These are phyloP conservation scores for Apocrypta bakeri DNA, from an alignment of 1,140 invertebrate species.

Conservation along the genomic window DNA sequence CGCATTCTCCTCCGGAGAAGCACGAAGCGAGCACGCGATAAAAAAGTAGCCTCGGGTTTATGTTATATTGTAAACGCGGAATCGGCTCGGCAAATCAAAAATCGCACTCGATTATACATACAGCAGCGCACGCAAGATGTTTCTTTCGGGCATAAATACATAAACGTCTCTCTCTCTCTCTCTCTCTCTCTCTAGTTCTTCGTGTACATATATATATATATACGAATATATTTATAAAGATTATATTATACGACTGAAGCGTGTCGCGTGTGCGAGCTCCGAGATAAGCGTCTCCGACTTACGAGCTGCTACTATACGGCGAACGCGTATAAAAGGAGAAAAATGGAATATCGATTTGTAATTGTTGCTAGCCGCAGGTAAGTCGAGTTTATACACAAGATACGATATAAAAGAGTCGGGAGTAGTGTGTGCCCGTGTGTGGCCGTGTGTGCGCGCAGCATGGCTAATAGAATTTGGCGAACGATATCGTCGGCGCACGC, in stretches of 20 bases:
- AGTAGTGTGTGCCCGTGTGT: background rate
- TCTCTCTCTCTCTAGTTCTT: too few species aligned
- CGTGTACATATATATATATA: too few species aligned
- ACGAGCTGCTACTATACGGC: background rate
- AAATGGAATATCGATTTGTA: slow-evolving; percentile 2
- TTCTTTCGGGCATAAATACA: background rate
- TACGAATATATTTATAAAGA: background rate
- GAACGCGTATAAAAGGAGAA: background rate
- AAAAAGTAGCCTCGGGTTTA: background rate
- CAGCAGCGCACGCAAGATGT: too few species aligned
- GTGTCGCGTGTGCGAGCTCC: background rate
- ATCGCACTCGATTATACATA: too few species aligned
- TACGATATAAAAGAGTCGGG: background rate
- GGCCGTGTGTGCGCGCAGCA: background rate
- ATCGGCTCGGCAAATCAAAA: too few species aligned
- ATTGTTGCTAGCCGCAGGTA: slow-evolving; percentile 1
- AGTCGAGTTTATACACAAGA: background rate
- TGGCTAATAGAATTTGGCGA: slow-evolving; percentile 27
- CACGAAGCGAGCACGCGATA: too few species aligned
- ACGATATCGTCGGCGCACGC: slow-evolving; percentile 15
- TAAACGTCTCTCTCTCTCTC: background rate
- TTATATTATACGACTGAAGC: background rate
- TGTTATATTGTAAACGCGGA: too few species aligned
- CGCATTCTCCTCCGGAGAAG: too few species aligned
- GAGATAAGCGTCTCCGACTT: background rate